Conservation (phyloP, 1,140 invertebrate genomes). For the Listronotus oregonensis region DNA sequence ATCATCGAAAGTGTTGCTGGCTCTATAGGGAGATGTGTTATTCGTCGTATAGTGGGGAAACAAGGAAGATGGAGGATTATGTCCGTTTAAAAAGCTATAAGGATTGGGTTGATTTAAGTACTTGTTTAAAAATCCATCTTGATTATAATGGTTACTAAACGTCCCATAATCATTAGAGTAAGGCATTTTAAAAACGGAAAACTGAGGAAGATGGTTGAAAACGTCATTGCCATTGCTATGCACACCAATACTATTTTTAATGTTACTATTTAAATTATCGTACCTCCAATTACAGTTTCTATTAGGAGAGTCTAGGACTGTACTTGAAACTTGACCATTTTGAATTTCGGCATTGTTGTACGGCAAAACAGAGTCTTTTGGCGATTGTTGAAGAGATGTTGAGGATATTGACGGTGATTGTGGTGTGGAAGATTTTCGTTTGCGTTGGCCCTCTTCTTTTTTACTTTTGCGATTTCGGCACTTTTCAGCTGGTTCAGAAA, state of each 20-base stretch:
- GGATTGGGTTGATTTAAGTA: constrained; percentile 1
- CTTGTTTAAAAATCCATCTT: constrained; percentile 8
- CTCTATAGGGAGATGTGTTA: constrained; percentile 24
- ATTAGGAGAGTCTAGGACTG: constrained; percentile 38
- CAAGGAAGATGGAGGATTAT: constrained; percentile 18
- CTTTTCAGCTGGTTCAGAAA: constrained; percentile 34
- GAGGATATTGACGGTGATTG: constrained; percentile 26
- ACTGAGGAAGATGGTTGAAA: constrained; percentile 28
- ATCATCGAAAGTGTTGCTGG: constrained; percentile 42
- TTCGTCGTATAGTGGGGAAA: constrained; percentile 18
- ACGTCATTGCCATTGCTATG: constrained; percentile 7
- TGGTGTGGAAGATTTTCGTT: constrained; percentile 28
- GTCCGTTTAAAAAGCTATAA: constrained; percentile 51
- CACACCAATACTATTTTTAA: constrained; percentile 12
- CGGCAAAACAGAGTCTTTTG: neutral
- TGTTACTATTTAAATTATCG: constrained; percentile 37
- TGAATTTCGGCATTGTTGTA: constrained; percentile 35
- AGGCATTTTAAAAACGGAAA: constrained; percentile 35
- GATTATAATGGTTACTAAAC: constrained; percentile 26
- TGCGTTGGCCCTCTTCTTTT: constrained; percentile 26
- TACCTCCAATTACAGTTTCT: constrained; percentile 34
- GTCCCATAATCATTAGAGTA: neutral
- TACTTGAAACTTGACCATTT: constrained; percentile 41
- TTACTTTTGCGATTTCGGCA: constrained; percentile 33
- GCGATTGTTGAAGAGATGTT: constrained; percentile 1